Evolutionary conservation across 2,113 vertebrate species (phyloP).

Genomic region (Rhadina sibilatrix): DNA sequence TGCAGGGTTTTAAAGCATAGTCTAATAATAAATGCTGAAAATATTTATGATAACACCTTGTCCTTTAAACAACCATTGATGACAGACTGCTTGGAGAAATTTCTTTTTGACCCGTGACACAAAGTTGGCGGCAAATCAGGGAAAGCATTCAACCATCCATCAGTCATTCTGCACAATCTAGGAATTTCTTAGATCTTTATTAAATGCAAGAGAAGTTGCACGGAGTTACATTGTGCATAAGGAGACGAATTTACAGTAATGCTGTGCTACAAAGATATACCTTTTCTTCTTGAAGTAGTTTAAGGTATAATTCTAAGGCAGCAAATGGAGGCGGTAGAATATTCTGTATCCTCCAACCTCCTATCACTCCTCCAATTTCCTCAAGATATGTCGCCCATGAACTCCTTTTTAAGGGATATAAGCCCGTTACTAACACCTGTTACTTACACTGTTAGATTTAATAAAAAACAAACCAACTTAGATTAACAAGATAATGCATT

Average conservation of each 20-base stretch:
- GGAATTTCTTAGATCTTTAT: not conserved
- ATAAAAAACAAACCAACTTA: not conserved
- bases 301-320: not conserved
- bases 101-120: not conserved
- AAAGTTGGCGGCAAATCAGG: not conserved
- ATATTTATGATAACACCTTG: not conserved
- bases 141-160: not conserved
- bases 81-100: not conserved
- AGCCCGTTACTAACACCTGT: not conserved
- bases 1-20: not conserved
- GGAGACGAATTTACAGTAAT: not conserved
- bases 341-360: not conserved
- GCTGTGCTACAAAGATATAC: not conserved
- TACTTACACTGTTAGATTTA: not conserved
- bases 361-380: not conserved
- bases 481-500: not conserved
- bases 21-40: not conserved
- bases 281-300: not conserved
- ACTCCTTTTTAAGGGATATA: not conserved
- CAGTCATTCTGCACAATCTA: not conserved
- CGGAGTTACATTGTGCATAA: not conserved
- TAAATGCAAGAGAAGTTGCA: not conserved
- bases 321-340: not conserved
- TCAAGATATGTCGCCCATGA: not conserved
- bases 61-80: not conserved